Conservation (phyloP, 2,113 vertebrate genomes). For the Oxyruncus cristatus region DNA sequence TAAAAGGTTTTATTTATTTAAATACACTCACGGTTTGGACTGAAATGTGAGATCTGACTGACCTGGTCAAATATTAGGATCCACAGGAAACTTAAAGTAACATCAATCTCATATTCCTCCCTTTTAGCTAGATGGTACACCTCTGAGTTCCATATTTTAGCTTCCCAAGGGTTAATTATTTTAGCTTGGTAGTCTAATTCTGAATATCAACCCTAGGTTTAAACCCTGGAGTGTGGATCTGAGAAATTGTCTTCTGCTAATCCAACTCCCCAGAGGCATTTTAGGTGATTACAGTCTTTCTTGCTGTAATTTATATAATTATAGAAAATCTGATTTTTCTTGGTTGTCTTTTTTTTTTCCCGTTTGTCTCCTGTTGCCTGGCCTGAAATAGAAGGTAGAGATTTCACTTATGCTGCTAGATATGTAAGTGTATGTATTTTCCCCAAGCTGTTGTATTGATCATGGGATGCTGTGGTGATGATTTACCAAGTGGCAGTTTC, state of each 20-base stretch:
- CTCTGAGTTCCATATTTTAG: neutral
- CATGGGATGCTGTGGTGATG: neutral
- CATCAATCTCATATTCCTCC: neutral
- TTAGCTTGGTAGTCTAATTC: constrained; percentile 64
- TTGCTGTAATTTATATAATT: constrained; percentile 83
- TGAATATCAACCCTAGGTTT: constrained; percentile 65
- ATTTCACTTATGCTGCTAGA: constrained; percentile 48
- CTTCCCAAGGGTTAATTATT: constrained; percentile 71
- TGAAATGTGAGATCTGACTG: neutral
- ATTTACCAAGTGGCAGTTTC: neutral
- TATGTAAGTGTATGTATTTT: constrained; percentile 39
- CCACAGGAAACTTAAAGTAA: neutral
- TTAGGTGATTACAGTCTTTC: constrained; percentile 80
- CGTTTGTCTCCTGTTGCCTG: constrained; percentile 73
- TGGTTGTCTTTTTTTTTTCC: constrained; percentile 61
- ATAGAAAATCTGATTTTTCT: constrained; percentile 77
- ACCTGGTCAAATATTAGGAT: neutral
- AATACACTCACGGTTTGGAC: neutral
- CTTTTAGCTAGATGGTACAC: neutral
- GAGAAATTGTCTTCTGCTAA: constrained; percentile 83
- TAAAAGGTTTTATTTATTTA: neutral
- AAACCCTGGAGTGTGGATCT: constrained; percentile 77
- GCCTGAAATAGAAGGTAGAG: constrained; percentile 57
- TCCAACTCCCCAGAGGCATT: constrained; percentile 77
- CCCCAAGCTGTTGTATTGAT: constrained; percentile 27